Evolutionary conservation across 92 coral and sea anemone genomes (phyloP).

Genomic region (Isaurus tuberculatus): DNA sequence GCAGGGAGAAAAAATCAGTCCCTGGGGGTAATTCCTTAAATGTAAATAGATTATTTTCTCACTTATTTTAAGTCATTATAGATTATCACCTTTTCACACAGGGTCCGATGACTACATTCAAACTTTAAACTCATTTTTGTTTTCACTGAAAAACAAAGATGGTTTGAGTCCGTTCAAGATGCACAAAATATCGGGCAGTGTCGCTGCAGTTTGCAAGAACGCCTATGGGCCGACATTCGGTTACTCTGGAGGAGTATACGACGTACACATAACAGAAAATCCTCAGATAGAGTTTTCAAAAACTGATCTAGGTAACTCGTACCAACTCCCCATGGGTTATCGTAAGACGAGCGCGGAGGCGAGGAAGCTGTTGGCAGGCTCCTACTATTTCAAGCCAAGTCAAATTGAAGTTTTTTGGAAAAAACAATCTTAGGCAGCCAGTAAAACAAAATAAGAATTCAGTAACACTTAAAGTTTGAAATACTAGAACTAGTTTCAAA

Average conservation of each 20-base stretch:
- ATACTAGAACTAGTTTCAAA: too few relatives aligned
- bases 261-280: neutral
- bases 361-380: neutral
- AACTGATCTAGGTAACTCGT: conserved; percentile 15
- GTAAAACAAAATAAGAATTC: too few relatives aligned
- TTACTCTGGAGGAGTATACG: neutral
- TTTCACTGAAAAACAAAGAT: conserved; percentile 14
- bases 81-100: neutral
- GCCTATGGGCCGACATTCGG: conserved; percentile 32
- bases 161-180: conserved; percentile 31
- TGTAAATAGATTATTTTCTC: too few relatives aligned
- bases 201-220: neutral
- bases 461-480: too few relatives aligned
- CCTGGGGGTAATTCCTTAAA: too few relatives aligned
- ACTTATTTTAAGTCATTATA: neutral
- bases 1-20: too few relatives aligned
- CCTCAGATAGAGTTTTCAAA: neutral
- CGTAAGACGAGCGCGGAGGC: neutral
- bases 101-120: neutral
- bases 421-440: neutral
- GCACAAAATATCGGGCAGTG: neutral
- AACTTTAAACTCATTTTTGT: conserved; percentile 5
- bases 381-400: neutral
- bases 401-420: neutral
- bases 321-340: conserved; percentile 6